Base-by-base conservation (phyloP, 1,140 invertebrate species). In the Pseudomyrmex gracilis region DNA sequence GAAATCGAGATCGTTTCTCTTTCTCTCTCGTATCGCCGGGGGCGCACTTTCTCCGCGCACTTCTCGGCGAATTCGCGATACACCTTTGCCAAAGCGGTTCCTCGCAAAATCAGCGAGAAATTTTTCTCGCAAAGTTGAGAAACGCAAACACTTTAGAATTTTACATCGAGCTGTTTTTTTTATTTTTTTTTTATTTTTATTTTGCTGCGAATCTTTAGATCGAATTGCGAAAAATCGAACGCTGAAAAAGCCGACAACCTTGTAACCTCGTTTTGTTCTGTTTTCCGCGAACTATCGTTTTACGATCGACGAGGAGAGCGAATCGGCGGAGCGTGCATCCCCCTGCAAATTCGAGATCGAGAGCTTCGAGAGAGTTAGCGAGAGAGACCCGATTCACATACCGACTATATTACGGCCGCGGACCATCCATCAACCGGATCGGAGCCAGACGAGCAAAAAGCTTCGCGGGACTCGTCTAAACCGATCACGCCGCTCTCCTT, bases 361-460 rank as follows among this genome's bases (percentile, higher is more conserved):
- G 45, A 53, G 58, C 45, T 57, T 51, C 64, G 51, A 51, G 55
- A 53, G n/a, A n/a, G 34, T 34, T 34, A 47, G 34, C 58, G 34
- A 34, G 34, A 43, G 17, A 51, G 24, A 61, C n/a, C 3, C 43
- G 85, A 85, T 85, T 66, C 70, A 77, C 70, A 85, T 70, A 34
- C 53, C 73, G 73, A 86, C 78, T 87, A 76, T 87, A 84, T 87
- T 84, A 87, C 53, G 43, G 66, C 24, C 20, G 49, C 66, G 67
- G 20, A 84, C 20, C 73, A 87, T 87, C 82, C 85, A 87, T 87
- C 86, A 87, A 87, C 86, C 63, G 82, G 86, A 78, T 87, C 85
- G 45, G 5, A 67, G 51, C 20, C 63, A 64, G 86, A 87, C 82
- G 85, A 87, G 85, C 74, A 87, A 87, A 87, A 87, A 87, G 73